These are phyloP conservation scores for Seira musarum DNA, from an alignment of 2,888 invertebrate species.

Conservation along the genomic window DNA sequence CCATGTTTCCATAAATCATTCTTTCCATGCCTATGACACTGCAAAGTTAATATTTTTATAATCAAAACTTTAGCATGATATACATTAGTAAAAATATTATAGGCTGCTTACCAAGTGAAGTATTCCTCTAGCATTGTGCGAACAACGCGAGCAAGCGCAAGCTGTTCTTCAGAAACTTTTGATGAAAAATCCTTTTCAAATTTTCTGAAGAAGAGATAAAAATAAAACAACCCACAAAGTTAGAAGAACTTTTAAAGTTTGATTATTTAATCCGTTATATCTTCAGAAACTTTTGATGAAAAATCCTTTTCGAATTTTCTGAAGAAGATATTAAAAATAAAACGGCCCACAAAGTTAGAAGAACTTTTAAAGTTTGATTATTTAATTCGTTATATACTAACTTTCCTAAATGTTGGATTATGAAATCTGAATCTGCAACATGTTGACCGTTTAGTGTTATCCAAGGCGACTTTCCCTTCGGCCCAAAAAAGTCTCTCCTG, in stretches of 20 bases:
- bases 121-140: constrained; percentile 40
- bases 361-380: too few species aligned
- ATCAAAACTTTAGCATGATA: not conserved
- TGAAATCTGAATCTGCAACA: constrained; percentile 72
- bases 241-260: too few species aligned
- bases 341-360: not conserved
- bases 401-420: constrained; percentile 71
- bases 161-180: not conserved
- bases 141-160: not conserved
- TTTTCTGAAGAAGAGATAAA: constrained; percentile 60
- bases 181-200: constrained; percentile 62
- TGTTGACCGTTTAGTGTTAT: constrained; percentile 71
- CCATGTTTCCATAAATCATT: constrained; percentile 33
- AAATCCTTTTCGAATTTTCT: constrained; percentile 67
- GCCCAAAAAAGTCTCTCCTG: constrained; percentile 36
- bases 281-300: not conserved
- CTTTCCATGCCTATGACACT: constrained; percentile 51
- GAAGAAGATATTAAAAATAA: constrained; percentile 33
- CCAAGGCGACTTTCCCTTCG: constrained; percentile 71
- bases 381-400: not conserved
- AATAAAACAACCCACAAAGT: not conserved
- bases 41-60: not conserved
- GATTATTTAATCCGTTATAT: too few species aligned
- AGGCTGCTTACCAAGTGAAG: not conserved
- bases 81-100: not conserved